A percentile compares a stretch with the other conserved stretches of the same genome.
Conservation (phyloP, 2,888 invertebrate species). For the Salpingus planirostris region DNA sequence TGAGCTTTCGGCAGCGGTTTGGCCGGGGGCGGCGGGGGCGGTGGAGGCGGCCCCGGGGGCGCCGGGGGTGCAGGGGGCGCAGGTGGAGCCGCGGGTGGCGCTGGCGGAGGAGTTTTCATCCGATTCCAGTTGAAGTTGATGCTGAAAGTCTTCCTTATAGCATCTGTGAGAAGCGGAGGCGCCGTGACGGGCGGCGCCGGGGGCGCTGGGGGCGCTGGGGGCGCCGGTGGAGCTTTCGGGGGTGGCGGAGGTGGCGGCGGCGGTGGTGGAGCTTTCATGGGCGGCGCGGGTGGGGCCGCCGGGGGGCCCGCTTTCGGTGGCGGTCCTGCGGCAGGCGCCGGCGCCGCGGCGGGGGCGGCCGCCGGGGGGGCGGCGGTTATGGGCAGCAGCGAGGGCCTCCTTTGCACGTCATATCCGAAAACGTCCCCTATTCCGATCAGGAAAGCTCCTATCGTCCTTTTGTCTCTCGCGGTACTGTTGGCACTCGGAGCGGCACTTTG, state of each 20-base stretch:
- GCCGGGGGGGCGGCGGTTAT: constrained; percentile 11
- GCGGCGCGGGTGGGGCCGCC: constrained; percentile 17
- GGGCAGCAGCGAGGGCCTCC: constrained; percentile 22
- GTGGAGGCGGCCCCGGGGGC: constrained; percentile 13
- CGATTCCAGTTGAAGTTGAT: constrained; percentile 38
- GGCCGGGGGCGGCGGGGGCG: constrained; percentile 16
- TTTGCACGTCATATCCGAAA: constrained; percentile 39
- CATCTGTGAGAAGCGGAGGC: constrained; percentile 32
- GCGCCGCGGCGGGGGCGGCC: constrained; percentile 10
- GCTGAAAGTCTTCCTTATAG: constrained; percentile 36
- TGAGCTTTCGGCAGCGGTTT: constrained; percentile 11
- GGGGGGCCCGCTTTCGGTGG: constrained; percentile 5
- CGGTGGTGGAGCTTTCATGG: constrained; percentile 15
- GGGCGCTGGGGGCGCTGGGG: constrained; percentile 18
- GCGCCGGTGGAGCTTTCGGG: constrained; percentile 19
- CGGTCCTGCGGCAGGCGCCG: constrained; percentile 7
- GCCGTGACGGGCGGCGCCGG: constrained; percentile 14
- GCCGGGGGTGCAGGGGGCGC: constrained; percentile 15
- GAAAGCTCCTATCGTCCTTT: constrained; percentile 37
- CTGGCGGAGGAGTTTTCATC: constrained; percentile 21
- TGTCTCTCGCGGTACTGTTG: constrained; percentile 20
- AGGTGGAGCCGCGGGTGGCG: constrained; percentile 16
- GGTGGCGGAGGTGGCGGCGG: constrained; percentile 22
- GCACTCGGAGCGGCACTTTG: constrained; percentile 6
- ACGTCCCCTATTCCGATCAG: constrained; percentile 36